Evolutionary conservation across 2,113 vertebrate species (phyloP).

Genomic region (Bos taurus): DNA sequence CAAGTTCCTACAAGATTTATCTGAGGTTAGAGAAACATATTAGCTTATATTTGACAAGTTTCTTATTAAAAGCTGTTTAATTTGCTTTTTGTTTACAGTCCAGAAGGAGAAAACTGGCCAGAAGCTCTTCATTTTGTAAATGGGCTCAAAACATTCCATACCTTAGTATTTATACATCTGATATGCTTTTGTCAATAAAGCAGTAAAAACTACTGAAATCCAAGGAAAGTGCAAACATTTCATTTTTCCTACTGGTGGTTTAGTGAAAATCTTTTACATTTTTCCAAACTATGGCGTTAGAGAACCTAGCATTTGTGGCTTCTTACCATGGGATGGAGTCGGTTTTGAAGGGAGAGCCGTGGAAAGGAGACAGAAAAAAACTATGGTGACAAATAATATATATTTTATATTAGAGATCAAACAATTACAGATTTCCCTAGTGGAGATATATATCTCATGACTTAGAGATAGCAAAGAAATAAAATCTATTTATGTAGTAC

Average conservation of each 20-base stretch:
- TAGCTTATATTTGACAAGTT: constrained; percentile 38
- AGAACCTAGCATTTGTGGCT: constrained; percentile 78
- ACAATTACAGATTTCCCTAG: constrained; percentile 80
- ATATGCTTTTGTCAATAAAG: neutral
- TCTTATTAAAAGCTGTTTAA: constrained; percentile 30
- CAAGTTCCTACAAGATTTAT: constrained; percentile 11
- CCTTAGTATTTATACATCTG: neutral
- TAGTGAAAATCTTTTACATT: neutral
- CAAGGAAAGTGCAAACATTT: neutral
- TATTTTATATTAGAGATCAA: constrained; percentile 82
- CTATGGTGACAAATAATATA: constrained; percentile 81
- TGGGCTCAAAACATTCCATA: neutral
- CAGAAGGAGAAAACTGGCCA: neutral
- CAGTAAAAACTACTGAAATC: neutral
- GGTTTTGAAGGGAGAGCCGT: constrained; percentile 50
- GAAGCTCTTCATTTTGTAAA: constrained; percentile 4
- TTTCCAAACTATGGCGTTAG: constrained; percentile 82
- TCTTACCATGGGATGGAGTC: constrained; percentile 76
- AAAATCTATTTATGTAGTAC: neutral
- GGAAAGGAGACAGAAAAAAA: neutral
- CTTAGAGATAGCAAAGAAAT: neutral
- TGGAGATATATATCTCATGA: constrained; percentile 65
- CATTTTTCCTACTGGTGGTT: neutral
- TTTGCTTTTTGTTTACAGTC: neutral
- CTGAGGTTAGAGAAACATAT: neutral